Evolutionary conservation across 2,797 vertebrate species (phyloP).

Genomic region (Dermochelys coriacea): DNA sequence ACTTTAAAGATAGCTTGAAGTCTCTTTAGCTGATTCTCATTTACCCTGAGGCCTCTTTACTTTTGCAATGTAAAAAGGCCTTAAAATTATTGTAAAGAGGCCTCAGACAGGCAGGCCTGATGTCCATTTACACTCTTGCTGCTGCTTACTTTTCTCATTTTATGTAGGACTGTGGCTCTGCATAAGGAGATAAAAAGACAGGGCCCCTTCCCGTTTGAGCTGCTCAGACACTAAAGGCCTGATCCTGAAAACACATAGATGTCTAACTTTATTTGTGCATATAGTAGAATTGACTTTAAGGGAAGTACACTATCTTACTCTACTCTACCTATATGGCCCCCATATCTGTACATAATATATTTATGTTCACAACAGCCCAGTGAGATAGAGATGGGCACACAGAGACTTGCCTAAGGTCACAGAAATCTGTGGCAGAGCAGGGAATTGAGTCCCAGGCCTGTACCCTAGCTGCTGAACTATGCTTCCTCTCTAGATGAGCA

Average conservation of each 20-base stretch:
- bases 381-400: not conserved
- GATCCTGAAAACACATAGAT: not conserved
- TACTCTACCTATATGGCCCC: not conserved
- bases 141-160: not conserved
- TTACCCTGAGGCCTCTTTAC: not conserved
- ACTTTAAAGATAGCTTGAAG: conserved; percentile 1
- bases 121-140: not conserved
- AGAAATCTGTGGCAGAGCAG: not conserved
- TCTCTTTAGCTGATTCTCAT: not conserved
- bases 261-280: not conserved
- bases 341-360: not conserved
- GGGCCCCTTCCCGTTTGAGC: fast-evolving
- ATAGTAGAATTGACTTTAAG: not conserved
- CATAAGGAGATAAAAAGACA: not conserved
- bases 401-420: not conserved
- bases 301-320: not conserved
- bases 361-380: not conserved
- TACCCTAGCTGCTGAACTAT: not conserved
- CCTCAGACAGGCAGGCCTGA: not conserved
- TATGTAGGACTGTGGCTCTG: not conserved
- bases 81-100: not conserved
- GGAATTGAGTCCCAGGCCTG: not conserved
- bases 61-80: not conserved
- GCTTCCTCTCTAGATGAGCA: not conserved
- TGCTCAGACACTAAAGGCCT: not conserved